These are phyloP conservation scores for Corynorhinus townsendii DNA, from an alignment of 2,113 vertebrate genomes.

Conservation along the genomic window DNA sequence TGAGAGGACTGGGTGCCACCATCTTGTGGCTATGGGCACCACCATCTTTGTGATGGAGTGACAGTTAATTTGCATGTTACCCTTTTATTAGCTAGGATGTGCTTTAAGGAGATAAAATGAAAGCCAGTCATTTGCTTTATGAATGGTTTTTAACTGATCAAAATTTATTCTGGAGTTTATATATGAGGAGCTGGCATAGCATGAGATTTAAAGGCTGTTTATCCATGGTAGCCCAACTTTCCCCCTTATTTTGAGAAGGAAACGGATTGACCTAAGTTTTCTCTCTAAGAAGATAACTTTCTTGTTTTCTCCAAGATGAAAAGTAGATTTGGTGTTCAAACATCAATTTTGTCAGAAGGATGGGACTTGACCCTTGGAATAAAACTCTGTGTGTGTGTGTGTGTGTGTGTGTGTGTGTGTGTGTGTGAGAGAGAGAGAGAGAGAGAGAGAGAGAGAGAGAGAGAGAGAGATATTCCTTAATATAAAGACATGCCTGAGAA, in stretches of 20 bases:
- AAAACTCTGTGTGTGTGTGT: not conserved
- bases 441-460: not conserved
- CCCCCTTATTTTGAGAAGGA: not conserved
- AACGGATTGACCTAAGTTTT: not conserved
- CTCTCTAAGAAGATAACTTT: not conserved
- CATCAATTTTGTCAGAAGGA: not conserved
- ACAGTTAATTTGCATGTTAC: too few relatives aligned
- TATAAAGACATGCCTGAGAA: not conserved
- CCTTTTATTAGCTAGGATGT: not conserved
- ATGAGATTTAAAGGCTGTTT: not conserved
- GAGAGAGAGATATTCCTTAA: not conserved
- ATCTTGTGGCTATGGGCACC: too few relatives aligned
- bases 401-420: not conserved
- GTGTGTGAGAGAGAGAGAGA: too few relatives aligned
- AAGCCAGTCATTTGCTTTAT: not conserved
- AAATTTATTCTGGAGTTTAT: not conserved
- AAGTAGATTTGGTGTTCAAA: not conserved
- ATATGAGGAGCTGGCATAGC: not conserved
- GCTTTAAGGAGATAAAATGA: constrained; percentile 49
- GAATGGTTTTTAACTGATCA: not conserved
- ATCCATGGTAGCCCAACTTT: not conserved
- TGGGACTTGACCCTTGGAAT: not conserved
- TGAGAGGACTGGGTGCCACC: too few relatives aligned
- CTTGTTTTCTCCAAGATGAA: not conserved
- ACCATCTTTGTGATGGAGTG: too few relatives aligned